These are phyloP conservation scores for Scolopax mira DNA, from an alignment of 2,113 vertebrate genomes.

Conservation along the genomic window DNA sequence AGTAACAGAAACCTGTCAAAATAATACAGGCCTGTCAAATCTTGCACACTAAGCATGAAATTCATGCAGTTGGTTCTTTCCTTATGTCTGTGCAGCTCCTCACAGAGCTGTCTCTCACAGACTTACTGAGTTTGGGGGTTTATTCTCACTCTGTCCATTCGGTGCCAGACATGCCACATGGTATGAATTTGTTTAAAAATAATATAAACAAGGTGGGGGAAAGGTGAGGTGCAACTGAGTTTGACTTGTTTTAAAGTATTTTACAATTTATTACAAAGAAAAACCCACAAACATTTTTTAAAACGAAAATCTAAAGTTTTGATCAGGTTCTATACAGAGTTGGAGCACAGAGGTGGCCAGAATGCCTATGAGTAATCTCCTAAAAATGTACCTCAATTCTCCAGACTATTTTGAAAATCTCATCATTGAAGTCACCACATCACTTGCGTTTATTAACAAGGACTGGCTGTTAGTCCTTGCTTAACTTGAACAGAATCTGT, in stretches of 20 bases:
- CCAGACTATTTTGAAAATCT: neutral
- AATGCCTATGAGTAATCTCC: neutral
- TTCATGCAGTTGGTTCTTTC: slow-evolving; percentile 9
- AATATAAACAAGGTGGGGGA: neutral
- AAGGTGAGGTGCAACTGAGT: neutral
- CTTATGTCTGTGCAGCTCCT: neutral
- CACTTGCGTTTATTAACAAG: neutral
- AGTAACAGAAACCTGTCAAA: slow-evolving; percentile 10
- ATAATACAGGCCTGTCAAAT: neutral
- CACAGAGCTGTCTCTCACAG: neutral
- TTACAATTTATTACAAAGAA: neutral
- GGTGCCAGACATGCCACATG: neutral
- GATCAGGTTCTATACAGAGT: neutral
- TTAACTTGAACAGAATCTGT: neutral
- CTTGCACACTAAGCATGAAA: neutral
- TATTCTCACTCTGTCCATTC: neutral
- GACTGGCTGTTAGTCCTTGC: neutral
- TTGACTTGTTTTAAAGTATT: neutral
- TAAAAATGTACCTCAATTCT: neutral
- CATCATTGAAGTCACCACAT: neutral
- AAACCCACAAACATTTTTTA: neutral
- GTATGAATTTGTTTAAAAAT: neutral
- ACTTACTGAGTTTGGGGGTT: neutral
- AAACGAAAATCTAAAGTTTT: neutral
- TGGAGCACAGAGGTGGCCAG: neutral